Base-by-base conservation (phyloP, 2,888 invertebrate species). In the Eurytoma adleriae region DNA sequence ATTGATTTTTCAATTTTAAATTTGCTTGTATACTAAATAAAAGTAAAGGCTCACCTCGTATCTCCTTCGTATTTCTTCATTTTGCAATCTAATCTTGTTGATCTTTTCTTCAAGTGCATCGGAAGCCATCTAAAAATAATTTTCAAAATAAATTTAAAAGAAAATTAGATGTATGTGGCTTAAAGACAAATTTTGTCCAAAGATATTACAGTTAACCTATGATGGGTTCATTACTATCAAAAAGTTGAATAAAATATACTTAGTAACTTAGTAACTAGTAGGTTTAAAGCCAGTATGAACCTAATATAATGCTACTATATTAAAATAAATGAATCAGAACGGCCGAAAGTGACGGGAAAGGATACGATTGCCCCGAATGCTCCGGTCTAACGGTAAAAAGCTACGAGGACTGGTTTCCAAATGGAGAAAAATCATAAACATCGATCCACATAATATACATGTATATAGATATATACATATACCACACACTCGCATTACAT, bases 51-150 rank as follows among this genome's bases (percentile, higher is more conserved):
- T 78, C 83, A 89, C 90, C 85, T 90, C 88, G 40, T 90, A 84
- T 85, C 91, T 85, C 27, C 89, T 86, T 59, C 84, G 87, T 61
- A 91, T 91, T 84, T 90, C 90, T 82, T 91, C 90, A 85, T 90
- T 91, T 78, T 87, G 88, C 71, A 87, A 86, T 61, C 88, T 86
- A 52, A 90, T 90, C 82, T 89, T 89, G 80, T 88, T 88, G 59
- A 90, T 90, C 78, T 89, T 89, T 68, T 88, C 91, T 78, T 90
- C 90, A 7, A 91, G 85, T 54, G 87, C 87, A 66, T 48, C 85
- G 20, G 85, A 85, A 83, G 87, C 88, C 89, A 89, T 90, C 86
- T 89, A 78, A 82, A 80, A 84, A 79, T 66, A 70, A 77, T 71
- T 48, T 24, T 16, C 18, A 40, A 59, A 24, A 57, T 50, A 2